Percentiles rank a stretch among this genome's conserved stretches.
Evolutionary conservation across 2,797 vertebrate genomes (phyloP).

Genomic region (Ispidina picta): DNA sequence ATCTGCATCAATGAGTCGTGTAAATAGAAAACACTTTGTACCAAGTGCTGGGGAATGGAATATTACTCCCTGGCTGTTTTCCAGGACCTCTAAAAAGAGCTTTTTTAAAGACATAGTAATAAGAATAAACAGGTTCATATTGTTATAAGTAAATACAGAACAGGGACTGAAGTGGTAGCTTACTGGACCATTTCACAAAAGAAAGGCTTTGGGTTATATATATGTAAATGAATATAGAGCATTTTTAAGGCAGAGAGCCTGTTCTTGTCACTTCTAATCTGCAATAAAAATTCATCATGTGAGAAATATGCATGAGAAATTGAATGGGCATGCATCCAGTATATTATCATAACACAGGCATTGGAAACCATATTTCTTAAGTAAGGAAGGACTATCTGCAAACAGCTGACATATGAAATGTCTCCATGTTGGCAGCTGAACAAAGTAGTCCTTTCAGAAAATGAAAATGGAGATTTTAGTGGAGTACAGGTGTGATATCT

Average conservation of each 20-base stretch:
- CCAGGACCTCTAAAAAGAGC: not conserved
- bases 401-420: not conserved
- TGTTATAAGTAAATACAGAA: not conserved
- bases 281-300: conserved; percentile 50
- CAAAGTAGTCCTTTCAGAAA: not conserved
- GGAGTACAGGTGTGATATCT: not conserved
- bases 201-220: conserved; percentile 18
- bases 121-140: not conserved
- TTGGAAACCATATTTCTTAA: conserved; percentile 21
- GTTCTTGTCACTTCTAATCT: conserved; percentile 53
- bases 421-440: not conserved
- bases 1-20: not conserved
- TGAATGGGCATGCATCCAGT: conserved; percentile 15
- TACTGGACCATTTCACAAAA: conserved; percentile 10
- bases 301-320: conserved; percentile 43
- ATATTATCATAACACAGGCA: conserved; percentile 1
- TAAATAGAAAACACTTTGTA: not conserved
- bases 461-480: conserved; percentile 4
- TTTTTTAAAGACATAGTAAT: not conserved
- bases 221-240: conserved; percentile 36
- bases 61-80: not conserved
- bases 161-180: not conserved
- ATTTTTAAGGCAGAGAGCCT: conserved; percentile 42
- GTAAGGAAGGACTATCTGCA: not conserved
- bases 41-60: not conserved